Conservation (phyloP, 2,888 invertebrate genomes). For the Sinotaia quadrata region DNA sequence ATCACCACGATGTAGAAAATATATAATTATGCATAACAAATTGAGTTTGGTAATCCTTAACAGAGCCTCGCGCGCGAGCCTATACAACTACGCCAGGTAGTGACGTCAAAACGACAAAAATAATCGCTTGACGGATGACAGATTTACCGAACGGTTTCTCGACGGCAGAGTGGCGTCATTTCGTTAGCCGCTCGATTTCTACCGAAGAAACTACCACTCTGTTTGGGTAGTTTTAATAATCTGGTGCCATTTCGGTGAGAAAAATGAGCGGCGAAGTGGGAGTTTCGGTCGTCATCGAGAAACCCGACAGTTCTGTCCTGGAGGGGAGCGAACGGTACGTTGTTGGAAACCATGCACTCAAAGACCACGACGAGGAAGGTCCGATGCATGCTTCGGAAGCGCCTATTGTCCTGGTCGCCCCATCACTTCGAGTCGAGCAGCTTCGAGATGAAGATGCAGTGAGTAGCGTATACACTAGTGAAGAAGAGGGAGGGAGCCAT, state of each 20-base stretch:
- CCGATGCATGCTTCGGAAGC: constrained; percentile 36
- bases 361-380: constrained; percentile 39
- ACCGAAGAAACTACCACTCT: constrained; percentile 28
- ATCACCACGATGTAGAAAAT: neutral
- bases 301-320: constrained; percentile 38
- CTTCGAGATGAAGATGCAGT: constrained; percentile 55
- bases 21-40: neutral
- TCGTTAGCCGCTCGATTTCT: constrained; percentile 31
- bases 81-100: constrained; percentile 4
- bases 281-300: constrained; percentile 38
- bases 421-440: constrained; percentile 62
- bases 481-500: constrained; percentile 52
- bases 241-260: constrained; percentile 7
- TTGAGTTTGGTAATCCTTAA: too few species aligned
- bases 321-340: constrained; percentile 38
- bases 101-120: constrained; percentile 28
- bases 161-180: constrained; percentile 23
- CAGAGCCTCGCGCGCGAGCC: constrained; percentile 5
- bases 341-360: constrained; percentile 29
- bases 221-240: constrained; percentile 17
- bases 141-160: constrained; percentile 22
- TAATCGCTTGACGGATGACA: constrained; percentile 29
- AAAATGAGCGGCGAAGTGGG: constrained; percentile 31
- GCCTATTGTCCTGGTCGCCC: constrained; percentile 44
- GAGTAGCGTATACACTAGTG: constrained; percentile 56